A percentile compares a stretch with the other conserved stretches of the same genome.
These are phyloP conservation scores for Mesorhabditis belari DNA, from an alignment of 2,888 invertebrate species.

Conservation along the genomic window DNA sequence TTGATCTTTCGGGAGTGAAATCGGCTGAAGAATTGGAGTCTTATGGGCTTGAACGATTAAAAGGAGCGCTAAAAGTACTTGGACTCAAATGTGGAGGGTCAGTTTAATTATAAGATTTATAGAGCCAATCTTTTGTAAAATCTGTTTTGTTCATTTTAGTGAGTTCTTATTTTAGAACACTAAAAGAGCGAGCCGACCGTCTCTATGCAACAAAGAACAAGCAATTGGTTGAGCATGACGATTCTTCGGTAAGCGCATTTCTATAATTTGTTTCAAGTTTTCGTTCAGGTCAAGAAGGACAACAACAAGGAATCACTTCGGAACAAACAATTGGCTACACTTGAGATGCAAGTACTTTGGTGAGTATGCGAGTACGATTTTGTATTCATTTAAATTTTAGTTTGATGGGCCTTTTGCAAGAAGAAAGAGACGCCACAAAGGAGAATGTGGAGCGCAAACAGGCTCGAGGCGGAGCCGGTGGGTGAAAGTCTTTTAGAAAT, in stretches of 20 bases:
- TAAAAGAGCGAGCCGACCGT: slow-evolving; percentile 92
- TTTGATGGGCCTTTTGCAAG: slow-evolving; percentile 51
- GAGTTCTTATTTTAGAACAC: slow-evolving; percentile 59
- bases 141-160: neutral
- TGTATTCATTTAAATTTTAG: slow-evolving; percentile 15
- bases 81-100: slow-evolving; percentile 94
- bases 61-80: slow-evolving; percentile 92
- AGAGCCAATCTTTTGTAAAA: neutral
- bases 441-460: slow-evolving; percentile 98
- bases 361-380: neutral
- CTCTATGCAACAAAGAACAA: slow-evolving; percentile 88
- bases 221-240: slow-evolving; percentile 74
- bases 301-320: slow-evolving; percentile 24
- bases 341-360: slow-evolving; percentile 23
- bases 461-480: slow-evolving; percentile 69
- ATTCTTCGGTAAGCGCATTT: slow-evolving; percentile 64
- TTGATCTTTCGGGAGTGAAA: slow-evolving; percentile 95
- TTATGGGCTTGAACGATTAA: slow-evolving; percentile 87
- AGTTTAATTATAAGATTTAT: slow-evolving; percentile 9
- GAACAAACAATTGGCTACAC: slow-evolving; percentile 17
- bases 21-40: slow-evolving; percentile 95
- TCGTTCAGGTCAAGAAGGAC: slow-evolving; percentile 37
- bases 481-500: neutral
- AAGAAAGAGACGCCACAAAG: slow-evolving; percentile 81
- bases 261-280: slow-evolving; percentile 2